Evolutionary conservation across 1,140 invertebrate genomes (phyloP).

Genomic region (Drosophila ercepeae): DNA sequence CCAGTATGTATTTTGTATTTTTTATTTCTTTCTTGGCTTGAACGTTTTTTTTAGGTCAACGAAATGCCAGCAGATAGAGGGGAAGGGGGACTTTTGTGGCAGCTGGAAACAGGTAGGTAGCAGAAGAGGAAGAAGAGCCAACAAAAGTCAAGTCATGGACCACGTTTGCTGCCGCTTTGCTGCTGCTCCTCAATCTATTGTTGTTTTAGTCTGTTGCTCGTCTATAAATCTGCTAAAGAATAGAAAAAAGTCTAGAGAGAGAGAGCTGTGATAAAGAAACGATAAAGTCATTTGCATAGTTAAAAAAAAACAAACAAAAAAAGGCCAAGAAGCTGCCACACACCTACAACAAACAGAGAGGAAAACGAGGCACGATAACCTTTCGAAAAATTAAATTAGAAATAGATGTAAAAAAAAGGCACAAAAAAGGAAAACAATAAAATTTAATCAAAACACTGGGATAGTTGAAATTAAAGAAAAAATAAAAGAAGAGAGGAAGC

Average conservation of each 20-base stretch:
- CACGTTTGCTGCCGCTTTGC: conserved; percentile 38
- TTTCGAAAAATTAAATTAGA: conserved; percentile 78
- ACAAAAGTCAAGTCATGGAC: conserved; percentile 64
- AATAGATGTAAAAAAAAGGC: conserved; percentile 42
- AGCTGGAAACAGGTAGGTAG: conserved; percentile 53
- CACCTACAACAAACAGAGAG: conserved; percentile 32
- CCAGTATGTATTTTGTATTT: conserved; percentile 13
- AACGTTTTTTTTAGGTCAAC: conserved; percentile 82
- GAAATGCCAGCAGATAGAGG: conserved; percentile 65
- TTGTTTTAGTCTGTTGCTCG: conserved; percentile 15
- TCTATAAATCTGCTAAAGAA: conserved; percentile 59
- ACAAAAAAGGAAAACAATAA: conserved; percentile 43
- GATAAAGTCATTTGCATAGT: conserved; percentile 82
- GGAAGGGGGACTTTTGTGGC: conserved; percentile 1
- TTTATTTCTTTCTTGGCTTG: conserved; percentile 55
- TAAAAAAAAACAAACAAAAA: conserved; percentile 33
- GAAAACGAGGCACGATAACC: conserved; percentile 56
- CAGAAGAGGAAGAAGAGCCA: conserved; percentile 32
- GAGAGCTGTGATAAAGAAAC: conserved; percentile 20
- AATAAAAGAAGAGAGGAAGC: background rate
- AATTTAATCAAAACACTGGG: conserved; percentile 47
- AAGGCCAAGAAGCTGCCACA: conserved; percentile 11
- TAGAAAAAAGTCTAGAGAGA: conserved; percentile 19
- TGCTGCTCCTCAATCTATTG: conserved; percentile 2
- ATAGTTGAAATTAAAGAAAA: conserved; percentile 24